phyloP scores from a whole-genome alignment of 2,113 vertebrate species.

The Malurus melanocephalus region DNA sequence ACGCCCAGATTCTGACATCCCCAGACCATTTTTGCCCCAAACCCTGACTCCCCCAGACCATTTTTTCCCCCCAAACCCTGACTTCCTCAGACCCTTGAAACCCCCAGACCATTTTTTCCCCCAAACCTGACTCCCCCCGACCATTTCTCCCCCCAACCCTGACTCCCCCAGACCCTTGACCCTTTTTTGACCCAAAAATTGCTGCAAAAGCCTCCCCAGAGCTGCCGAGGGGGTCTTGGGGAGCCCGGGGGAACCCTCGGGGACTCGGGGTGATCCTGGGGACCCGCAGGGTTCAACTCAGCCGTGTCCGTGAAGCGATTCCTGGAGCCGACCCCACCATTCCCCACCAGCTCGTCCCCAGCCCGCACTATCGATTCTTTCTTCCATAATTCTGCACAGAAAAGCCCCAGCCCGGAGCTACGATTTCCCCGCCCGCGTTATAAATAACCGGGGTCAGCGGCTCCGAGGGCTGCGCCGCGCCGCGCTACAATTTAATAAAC shows the following conservation, averaged over 20 bases:
- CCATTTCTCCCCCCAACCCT: neutral
- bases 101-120: too few relatives aligned
- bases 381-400: neutral
- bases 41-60: neutral
- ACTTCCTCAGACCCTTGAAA: rapidly evolving
- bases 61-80: neutral
- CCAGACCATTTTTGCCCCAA: too few relatives aligned
- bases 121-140: neutral
- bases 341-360: neutral
- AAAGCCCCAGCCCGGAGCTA: constrained; percentile 25
- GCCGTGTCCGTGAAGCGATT: neutral
- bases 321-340: neutral
- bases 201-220: neutral
- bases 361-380: neutral
- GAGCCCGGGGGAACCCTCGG: neutral
- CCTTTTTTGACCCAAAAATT: too few relatives aligned
- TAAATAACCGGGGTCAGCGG: constrained; percentile 57
- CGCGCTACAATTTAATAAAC: constrained; percentile 48
- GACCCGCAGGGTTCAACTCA: rapidly evolving
- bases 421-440: constrained; percentile 33
- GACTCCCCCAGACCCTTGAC: rapidly evolving
- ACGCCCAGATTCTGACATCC: too few relatives aligned
- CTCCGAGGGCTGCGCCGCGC: constrained; percentile 43
- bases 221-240: neutral
- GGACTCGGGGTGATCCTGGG: neutral